Evolutionary conservation across 2,888 invertebrate genomes (phyloP).

Genomic region (Acholoe squamosa): DNA sequence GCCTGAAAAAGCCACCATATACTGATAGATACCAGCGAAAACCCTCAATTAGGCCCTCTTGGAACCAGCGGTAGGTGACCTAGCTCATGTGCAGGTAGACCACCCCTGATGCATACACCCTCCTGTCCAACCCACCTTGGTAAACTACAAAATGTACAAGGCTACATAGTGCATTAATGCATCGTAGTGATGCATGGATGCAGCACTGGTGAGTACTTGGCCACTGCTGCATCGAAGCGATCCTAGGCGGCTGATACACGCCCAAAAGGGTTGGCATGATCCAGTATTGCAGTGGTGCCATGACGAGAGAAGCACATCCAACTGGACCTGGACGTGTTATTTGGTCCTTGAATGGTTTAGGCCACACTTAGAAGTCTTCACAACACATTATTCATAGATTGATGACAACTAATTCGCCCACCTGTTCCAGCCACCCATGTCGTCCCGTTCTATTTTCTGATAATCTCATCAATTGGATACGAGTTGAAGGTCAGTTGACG

Average conservation of each 20-base stretch:
- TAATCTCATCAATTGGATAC: constrained; percentile 20
- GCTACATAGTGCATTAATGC: too few relatives aligned
- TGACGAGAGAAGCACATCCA: too few relatives aligned
- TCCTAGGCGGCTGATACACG: too few relatives aligned
- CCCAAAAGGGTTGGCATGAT: too few relatives aligned
- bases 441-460: neutral
- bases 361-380: neutral
- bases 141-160: too few relatives aligned
- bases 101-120: neutral
- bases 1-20: neutral
- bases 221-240: too few relatives aligned
- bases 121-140: too few relatives aligned
- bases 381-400: neutral
- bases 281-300: too few relatives aligned
- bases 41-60: neutral
- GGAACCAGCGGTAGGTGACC: neutral
- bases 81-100: constrained; percentile 5
- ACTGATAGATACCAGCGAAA: constrained; percentile 11
- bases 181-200: too few relatives aligned
- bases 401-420: constrained; percentile 19
- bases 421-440: neutral
- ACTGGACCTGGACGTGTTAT: too few relatives aligned
- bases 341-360: too few relatives aligned
- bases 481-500: constrained; percentile 2
- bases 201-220: too few relatives aligned